Conservation (phyloP, 1,140 invertebrate genomes). For the Phymastichus coffea region DNA sequence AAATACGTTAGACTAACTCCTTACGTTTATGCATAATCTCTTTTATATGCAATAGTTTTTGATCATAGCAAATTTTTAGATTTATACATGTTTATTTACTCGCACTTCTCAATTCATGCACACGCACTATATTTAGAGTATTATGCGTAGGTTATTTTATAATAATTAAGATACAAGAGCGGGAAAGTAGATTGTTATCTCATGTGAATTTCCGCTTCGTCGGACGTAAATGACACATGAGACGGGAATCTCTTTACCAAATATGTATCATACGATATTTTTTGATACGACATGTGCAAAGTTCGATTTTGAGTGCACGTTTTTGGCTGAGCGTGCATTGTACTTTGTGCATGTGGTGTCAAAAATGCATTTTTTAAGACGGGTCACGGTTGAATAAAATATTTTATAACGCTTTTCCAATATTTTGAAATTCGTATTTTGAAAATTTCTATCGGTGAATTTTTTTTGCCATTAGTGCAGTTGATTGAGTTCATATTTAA, state of each 20-base stretch:
- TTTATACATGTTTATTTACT: conserved; percentile 10
- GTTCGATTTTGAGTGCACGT: no score
- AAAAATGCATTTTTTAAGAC: neutral
- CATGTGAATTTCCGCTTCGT: no score
- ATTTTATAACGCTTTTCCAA: neutral
- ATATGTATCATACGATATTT: no score
- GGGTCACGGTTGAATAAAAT: neutral
- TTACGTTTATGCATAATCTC: neutral
- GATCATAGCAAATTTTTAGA: conserved; percentile 9
- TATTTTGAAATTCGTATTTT: neutral
- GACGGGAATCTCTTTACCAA: no score
- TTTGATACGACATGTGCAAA: no score
- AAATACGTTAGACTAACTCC: neutral
- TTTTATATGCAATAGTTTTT: conserved; percentile 21
- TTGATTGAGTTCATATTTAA: neutral
- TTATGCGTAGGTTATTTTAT: conserved; percentile 9
- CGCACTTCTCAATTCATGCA: conserved; percentile 9
- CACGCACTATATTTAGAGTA: neutral
- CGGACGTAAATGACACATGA: no score
- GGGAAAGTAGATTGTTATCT: no score
- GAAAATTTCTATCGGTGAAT: neutral
- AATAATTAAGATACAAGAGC: no score
- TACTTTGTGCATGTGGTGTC: no score
- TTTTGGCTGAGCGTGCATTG: no score
- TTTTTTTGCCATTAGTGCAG: neutral